Evolutionary conservation across 2,888 invertebrate species (phyloP).

Genomic region (Limenitis camilla): DNA sequence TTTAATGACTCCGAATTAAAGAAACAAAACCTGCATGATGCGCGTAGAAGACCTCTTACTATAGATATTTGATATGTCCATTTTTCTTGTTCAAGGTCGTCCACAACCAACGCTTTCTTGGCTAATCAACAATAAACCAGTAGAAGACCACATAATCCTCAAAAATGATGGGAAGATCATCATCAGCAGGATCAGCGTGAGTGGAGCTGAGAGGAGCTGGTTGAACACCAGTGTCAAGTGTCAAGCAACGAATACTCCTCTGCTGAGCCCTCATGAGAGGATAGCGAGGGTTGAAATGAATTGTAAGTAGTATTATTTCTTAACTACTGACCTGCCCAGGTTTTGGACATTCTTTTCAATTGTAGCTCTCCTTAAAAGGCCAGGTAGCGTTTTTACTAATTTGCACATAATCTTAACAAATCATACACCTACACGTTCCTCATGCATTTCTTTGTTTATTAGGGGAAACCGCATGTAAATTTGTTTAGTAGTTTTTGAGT

Average conservation of each 20-base stretch:
- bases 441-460: too few species aligned
- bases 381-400: too few species aligned
- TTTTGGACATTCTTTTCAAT: too few species aligned
- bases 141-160: constrained; percentile 80
- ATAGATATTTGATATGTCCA: background rate
- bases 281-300: constrained; percentile 87
- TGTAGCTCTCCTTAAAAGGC: too few species aligned
- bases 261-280: constrained; percentile 85
- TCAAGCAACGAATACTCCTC: constrained; percentile 87
- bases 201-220: constrained; percentile 82
- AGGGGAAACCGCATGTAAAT: too few species aligned
- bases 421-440: too few species aligned
- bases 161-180: constrained; percentile 80
- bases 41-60: too few species aligned
- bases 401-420: too few species aligned
- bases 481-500: too few species aligned
- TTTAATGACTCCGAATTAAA: too few species aligned
- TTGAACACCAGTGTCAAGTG: constrained; percentile 88
- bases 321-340: too few species aligned
- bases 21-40: too few species aligned
- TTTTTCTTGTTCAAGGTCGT: constrained; percentile 73
- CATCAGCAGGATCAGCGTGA: constrained; percentile 83
- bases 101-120: constrained; percentile 86
- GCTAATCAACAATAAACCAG: constrained; percentile 82
- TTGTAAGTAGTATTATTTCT: constrained; percentile 74